Evolutionary conservation across 2,888 invertebrate genomes (phyloP).

Genomic region (Metalampra italica): DNA sequence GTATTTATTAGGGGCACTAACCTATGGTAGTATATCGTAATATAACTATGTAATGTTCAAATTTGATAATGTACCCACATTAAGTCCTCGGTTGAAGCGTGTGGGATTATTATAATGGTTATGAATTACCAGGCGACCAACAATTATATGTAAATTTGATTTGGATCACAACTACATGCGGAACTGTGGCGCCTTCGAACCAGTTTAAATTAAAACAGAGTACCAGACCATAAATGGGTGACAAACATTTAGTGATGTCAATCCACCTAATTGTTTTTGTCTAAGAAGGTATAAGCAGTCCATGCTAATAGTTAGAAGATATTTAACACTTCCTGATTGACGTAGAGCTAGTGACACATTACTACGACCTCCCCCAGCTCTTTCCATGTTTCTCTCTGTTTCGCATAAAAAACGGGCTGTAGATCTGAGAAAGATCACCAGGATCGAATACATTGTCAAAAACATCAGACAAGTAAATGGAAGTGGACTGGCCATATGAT

Average conservation of each 20-base stretch:
- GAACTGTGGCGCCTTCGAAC: conserved; percentile 41
- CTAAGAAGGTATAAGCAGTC: conserved; percentile 35
- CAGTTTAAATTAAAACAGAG: conserved; percentile 31
- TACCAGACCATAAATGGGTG: conserved; percentile 32
- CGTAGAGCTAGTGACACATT: no score
- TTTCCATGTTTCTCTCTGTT: no score
- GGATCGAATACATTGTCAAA: no score
- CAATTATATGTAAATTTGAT: conserved; percentile 53
- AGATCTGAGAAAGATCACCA: no score
- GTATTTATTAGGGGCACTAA: no score
- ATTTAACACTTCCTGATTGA: conserved; percentile 36
- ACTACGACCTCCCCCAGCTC: no score
- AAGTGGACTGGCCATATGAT: no score
- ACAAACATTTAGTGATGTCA: conserved; percentile 31
- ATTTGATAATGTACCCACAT: neutral
- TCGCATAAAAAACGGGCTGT: no score
- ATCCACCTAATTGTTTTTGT: conserved; percentile 41
- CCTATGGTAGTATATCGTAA: no score
- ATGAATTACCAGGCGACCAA: conserved; percentile 12
- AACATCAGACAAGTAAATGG: no score
- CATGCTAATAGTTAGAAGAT: conserved; percentile 26
- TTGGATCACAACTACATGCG: conserved; percentile 37
- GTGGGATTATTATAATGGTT: conserved; percentile 24
- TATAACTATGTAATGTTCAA: neutral
- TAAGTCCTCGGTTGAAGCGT: conserved; percentile 7